Evolutionary conservation across 2,113 vertebrate species (phyloP).

Genomic region (Amazona guildingii): DNA sequence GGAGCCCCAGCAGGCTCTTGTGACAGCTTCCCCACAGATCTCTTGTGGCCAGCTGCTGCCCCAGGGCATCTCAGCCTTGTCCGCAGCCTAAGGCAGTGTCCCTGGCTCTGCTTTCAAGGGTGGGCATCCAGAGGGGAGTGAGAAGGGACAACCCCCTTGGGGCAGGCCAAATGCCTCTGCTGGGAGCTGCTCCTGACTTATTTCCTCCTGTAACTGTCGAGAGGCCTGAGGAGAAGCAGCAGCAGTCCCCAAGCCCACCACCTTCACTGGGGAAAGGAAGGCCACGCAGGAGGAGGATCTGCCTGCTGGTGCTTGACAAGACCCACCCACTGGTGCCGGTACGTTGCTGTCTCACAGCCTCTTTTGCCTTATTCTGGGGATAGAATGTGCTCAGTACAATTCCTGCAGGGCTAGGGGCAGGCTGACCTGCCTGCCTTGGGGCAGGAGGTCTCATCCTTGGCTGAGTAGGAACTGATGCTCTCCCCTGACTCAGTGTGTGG

Average conservation of each 20-base stretch:
- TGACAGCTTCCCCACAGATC: no score
- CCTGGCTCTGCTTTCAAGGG: not conserved
- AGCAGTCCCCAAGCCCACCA: not conserved
- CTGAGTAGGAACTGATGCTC: conserved; percentile 61
- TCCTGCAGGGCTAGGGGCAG: conserved; percentile 48
- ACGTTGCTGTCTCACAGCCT: not conserved
- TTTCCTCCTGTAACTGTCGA: conserved; percentile 54
- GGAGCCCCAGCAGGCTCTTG: not conserved
- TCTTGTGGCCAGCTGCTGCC: not conserved
- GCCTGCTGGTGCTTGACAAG: no score
- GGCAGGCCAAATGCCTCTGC: not conserved
- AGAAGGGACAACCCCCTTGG: not conserved
- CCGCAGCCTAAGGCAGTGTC: not conserved
- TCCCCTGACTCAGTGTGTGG: conserved; percentile 57
- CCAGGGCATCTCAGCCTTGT: not conserved
- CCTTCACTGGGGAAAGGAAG: conserved; percentile 60
- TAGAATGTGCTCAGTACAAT: not conserved
- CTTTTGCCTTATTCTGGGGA: no score
- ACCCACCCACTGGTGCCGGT: conserved; percentile 74
- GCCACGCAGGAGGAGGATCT: conserved; percentile 70
- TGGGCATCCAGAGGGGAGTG: not conserved
- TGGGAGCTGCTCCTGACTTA: not conserved
- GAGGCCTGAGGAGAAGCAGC: not conserved
- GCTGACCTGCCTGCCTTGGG: conserved; percentile 50
- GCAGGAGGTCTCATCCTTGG: conserved; percentile 53